phyloP scores from a whole-genome alignment of 2,113 vertebrate genomes.

The Sander vitreus region DNA sequence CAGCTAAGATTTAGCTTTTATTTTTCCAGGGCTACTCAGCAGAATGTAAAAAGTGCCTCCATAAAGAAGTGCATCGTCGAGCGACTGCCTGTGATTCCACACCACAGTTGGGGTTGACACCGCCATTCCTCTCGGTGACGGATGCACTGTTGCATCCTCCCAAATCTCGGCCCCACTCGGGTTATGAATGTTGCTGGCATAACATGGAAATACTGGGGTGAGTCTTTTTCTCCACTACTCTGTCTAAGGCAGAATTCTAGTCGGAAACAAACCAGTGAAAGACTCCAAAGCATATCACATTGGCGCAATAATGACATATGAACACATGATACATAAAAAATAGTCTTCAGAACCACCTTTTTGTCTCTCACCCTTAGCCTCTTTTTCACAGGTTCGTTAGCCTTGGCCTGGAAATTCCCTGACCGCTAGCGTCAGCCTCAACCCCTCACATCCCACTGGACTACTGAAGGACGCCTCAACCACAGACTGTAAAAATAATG shows the following conservation, averaged over 20 bases:
- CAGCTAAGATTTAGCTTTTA: constrained; percentile 83
- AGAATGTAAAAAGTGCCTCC: constrained; percentile 82
- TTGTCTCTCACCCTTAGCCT: not conserved
- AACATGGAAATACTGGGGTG: constrained; percentile 64
- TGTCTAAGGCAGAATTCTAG: constrained; percentile 21
- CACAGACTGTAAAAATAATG: too few species aligned
- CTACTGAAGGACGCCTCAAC: not conserved
- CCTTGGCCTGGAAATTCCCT: constrained; percentile 19
- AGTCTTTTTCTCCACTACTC: constrained; percentile 49
- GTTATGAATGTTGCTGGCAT: constrained; percentile 79
- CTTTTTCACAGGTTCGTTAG: not conserved
- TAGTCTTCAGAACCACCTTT: not conserved
- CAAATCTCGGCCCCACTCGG: constrained; percentile 65
- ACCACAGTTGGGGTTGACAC: constrained; percentile 81
- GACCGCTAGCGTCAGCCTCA: not conserved
- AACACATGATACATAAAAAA: not conserved
- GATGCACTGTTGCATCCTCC: constrained; percentile 79
- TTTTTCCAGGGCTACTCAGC: constrained; percentile 83
- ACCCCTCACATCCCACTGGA: constrained; percentile 13
- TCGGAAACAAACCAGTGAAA: constrained; percentile 20
- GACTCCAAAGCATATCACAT: not conserved
- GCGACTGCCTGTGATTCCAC: constrained; percentile 81
- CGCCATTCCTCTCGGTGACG: constrained; percentile 82
- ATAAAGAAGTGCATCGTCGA: constrained; percentile 82
- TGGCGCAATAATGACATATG: not conserved